Base-by-base conservation (phyloP, 2,797 vertebrate species). In the Vireo griseus region DNA sequence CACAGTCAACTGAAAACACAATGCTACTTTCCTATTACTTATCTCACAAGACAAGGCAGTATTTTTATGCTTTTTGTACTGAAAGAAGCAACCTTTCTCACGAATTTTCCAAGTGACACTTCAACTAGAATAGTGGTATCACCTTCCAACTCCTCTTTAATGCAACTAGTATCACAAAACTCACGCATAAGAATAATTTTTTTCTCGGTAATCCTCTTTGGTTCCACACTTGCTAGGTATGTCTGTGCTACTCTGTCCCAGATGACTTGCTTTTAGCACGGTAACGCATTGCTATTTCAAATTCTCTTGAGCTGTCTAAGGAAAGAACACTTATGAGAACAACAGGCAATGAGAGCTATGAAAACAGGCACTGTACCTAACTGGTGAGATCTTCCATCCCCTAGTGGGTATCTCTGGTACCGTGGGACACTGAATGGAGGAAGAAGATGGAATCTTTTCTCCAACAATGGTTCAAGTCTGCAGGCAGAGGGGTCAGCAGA, bases 401-500 rank as follows among this genome's bases (percentile, higher is more conserved):
- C 99, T 5, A 99, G 96, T 1, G 99, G 99, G 96, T 99, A 99
- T 87, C 99, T 98, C 97, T 99, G 99, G 97, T 99, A 99, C 74
- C 99, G 98, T 4, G 99, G 99, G 83, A 99, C 98, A 6, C 98
- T 97, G 91, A 99, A 98, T 0, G 99, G 99, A 11, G 99, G 98
- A 95, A 99, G 96, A 84, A 99, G 98, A 94, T 99, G 99, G 97
- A 99, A 99, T 69, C 97, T 97, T 83, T 98, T 98, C 97, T 99
- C 98, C 94, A 99, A 97, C 63, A 99, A 96, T 0, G 99, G 99
- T 96, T 99, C 99, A 13, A 99, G 98, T 88, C 99, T 97, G 58
- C 98, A 99, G 61, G 99, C 99, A 2, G 99, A 99, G 15, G 99
- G 99, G 96, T 99, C 99, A 31, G 99, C 99, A 6, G 99, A 99